A percentile compares a stretch with the other conserved stretches of the same genome.
phyloP scores from a whole-genome alignment of 1,140 invertebrate genomes.

The Vanessa atalanta region DNA sequence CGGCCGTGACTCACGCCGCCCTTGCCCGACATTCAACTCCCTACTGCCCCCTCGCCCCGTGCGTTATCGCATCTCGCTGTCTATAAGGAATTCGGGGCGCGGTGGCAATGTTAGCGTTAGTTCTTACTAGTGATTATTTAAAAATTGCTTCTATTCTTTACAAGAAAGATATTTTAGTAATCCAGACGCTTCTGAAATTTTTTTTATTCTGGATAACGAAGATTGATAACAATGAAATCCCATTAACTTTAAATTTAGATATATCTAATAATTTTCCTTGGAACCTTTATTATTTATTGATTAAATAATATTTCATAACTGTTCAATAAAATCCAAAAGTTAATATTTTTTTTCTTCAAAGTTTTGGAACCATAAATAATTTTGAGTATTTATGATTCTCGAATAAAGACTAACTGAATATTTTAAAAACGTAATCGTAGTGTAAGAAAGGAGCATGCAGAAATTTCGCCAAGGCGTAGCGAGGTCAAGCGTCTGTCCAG shows the following conservation, averaged over 20 bases:
- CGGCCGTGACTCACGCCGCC: conserved; percentile 76
- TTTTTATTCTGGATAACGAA: too few species aligned
- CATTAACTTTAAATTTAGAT: too few species aligned
- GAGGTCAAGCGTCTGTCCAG: conserved; percentile 9
- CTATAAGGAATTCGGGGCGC: conserved; percentile 44
- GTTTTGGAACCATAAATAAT: too few species aligned
- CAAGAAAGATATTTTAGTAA: too few species aligned
- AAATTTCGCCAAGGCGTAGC: background rate
- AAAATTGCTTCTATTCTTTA: too few species aligned
- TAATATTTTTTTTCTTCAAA: too few species aligned
- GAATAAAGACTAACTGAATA: conserved; percentile 2
- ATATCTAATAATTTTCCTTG: too few species aligned
- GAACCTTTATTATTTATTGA: background rate
- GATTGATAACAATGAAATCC: too few species aligned
- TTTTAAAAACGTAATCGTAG: conserved; percentile 15
- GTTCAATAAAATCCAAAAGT: too few species aligned
- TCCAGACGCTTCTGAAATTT: too few species aligned
- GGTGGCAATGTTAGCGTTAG: conserved; percentile 18
- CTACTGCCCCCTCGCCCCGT: conserved; percentile 41
- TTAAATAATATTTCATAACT: too few species aligned
- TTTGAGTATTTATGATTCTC: too few species aligned
- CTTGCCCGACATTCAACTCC: conserved; percentile 71
- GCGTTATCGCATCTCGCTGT: conserved; percentile 51
- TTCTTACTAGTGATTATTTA: background rate
- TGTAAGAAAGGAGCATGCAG: conserved; percentile 13